Percentiles rank a stretch among this genome's conserved stretches.
These are phyloP conservation scores for Pseudomugil tenellus DNA, from an alignment of 2,797 vertebrate species.

Conservation along the genomic window DNA sequence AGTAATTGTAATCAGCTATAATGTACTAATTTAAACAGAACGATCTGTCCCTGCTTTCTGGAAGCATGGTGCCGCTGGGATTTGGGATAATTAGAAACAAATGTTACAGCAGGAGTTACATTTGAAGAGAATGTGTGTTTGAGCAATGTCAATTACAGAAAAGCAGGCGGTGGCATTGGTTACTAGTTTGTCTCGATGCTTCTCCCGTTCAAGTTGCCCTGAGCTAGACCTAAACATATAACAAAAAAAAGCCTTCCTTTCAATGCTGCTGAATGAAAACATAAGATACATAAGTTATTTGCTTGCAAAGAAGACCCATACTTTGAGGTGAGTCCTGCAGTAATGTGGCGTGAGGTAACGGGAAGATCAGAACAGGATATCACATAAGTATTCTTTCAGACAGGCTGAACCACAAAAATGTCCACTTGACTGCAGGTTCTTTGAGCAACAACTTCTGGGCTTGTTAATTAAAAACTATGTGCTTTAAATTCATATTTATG, in stretches of 20 bases:
- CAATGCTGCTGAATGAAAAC: conserved; percentile 42
- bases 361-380: conserved; percentile 22
- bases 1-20: background rate
- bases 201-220: conserved; percentile 26
- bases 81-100: conserved; percentile 64
- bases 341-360: conserved; percentile 2
- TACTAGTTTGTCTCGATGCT: conserved; percentile 29
- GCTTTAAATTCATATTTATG: background rate
- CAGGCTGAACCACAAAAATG: conserved; percentile 5
- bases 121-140: conserved; percentile 39
- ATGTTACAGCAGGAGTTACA: conserved; percentile 40
- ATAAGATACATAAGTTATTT: conserved; percentile 8
- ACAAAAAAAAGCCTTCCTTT: conserved; percentile 29
- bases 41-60: background rate
- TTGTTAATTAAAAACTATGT: background rate
- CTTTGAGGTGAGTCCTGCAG: conserved; percentile 14
- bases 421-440: conserved; percentile 11
- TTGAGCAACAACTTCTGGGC: conserved; percentile 6
- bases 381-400: conserved; percentile 18
- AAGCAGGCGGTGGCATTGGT: conserved; percentile 41
- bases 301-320: conserved; percentile 38
- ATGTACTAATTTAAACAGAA: background rate
- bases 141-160: conserved; percentile 38
- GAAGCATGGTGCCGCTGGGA: conserved; percentile 34
- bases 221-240: conserved; percentile 57